These are phyloP conservation scores for Hemicordylus capensis DNA, from an alignment of 2,113 vertebrate genomes.

Conservation along the genomic window DNA sequence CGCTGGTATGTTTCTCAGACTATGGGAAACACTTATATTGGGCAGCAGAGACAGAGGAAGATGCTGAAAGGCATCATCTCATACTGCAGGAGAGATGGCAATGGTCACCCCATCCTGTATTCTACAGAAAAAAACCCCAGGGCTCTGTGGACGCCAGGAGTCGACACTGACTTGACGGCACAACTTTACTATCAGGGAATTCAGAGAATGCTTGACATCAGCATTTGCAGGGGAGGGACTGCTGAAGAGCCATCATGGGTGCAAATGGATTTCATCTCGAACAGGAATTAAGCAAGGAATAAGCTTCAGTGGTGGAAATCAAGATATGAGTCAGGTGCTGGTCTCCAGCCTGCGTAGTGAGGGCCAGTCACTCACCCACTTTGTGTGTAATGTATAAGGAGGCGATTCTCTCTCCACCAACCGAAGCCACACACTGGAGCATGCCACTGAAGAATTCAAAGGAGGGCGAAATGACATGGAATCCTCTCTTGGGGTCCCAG, in stretches of 20 bases:
- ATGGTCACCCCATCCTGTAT: too few relatives aligned
- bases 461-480: constrained; percentile 72
- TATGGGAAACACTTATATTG: too few relatives aligned
- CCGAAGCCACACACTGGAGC: constrained; percentile 68
- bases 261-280: neutral
- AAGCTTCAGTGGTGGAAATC: neutral
- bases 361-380: constrained; percentile 74
- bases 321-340: neutral
- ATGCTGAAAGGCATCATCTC: too few relatives aligned
- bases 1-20: too few relatives aligned
- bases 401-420: constrained; percentile 54
- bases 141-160: too few relatives aligned
- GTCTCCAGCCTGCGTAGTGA: accelerated
- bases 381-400: constrained; percentile 73
- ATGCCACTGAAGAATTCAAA: neutral
- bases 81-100: too few relatives aligned
- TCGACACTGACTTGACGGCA: too few relatives aligned
- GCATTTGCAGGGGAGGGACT: too few relatives aligned
- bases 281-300: neutral
- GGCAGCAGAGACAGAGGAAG: too few relatives aligned
- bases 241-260: too few relatives aligned
- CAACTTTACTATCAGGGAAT: neutral
- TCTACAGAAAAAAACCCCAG: too few relatives aligned
- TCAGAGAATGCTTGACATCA: neutral
- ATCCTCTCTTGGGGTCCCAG: constrained; percentile 87